Evolutionary conservation across 1,140 invertebrate species (phyloP), one percentile per base, ranked within the genome.

Genomic region (Neodiprion lecontei): DNA sequence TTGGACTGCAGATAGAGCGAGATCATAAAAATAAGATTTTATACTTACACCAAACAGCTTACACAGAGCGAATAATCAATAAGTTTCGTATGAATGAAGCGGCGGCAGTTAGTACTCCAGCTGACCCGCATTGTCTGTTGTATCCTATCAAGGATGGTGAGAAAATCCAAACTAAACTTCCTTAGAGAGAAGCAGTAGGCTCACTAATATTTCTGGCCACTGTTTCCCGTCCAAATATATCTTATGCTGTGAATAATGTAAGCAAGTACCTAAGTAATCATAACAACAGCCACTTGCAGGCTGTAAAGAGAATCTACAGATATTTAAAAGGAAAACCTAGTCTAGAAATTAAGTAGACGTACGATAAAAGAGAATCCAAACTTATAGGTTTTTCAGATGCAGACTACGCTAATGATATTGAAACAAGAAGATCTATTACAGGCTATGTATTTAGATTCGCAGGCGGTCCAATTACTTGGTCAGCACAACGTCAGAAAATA

Each of bases 311-410:
- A 17, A 79, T 89, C 1, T 77, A 89, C 7, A 40, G 81, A 12
- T 89, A 89, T 77, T 68, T 90, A 1, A 83, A 84, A 73, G 81
- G 79, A 47, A 89, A 88, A 23, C 72, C 11, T 4, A 66, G 84
- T 69, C 76, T 72, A 12, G 80, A 80, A 0, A 49, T 85, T 1
- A 67, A 77, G 40, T 84, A 74, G 74, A 53, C 40, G 7, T 74
- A 14, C 14, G 23, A 61, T 12, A 40, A 77, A 83, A 61, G 74
- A 79, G 4, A 80, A 83, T 65, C 78, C 76, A 17, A 17, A 17
- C 17, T 17, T 17, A 17, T 17, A 17, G 17, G 17, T 17, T 17
- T 17, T 17, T 17, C 17, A 17, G 17, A 17, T 17, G 17, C 17
- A 17, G 17, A 17, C 17, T 17, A 17, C 72, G 79, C 78, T 1